These are phyloP conservation scores for Zapus hudsonius DNA, from an alignment of 2,113 vertebrate genomes.

Conservation along the genomic window DNA sequence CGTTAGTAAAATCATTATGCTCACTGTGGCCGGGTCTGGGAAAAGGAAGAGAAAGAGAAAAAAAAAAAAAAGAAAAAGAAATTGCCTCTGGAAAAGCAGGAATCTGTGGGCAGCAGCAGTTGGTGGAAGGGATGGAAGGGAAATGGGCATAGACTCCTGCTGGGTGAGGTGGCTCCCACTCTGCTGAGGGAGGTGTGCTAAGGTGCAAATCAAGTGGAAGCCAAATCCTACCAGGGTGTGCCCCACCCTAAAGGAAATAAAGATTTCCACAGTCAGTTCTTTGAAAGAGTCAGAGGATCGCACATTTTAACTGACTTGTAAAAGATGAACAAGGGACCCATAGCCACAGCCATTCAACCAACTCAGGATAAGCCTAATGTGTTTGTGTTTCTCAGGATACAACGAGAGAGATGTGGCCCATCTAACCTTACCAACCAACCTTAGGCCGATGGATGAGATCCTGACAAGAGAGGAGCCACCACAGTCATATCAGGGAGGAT, in stretches of 20 bases:
- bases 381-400: too few species aligned
- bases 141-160: rapidly evolving
- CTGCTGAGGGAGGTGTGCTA: background rate
- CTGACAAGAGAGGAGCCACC: too few species aligned
- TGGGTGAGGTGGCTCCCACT: background rate
- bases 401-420: too few species aligned
- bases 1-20: background rate
- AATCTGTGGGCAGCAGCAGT: background rate
- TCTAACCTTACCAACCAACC: too few species aligned
- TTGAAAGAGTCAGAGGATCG: background rate
- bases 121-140: background rate
- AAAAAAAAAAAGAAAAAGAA: background rate
- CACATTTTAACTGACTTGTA: too few species aligned
- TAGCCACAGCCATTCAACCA: too few species aligned
- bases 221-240: too few species aligned
- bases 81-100: background rate
- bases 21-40: background rate
- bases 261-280: background rate
- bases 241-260: background rate
- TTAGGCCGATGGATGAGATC: too few species aligned
- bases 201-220: background rate
- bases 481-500: too few species aligned
- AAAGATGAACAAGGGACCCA: too few species aligned
- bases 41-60: background rate
- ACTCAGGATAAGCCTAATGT: too few species aligned